These are phyloP conservation scores for Botia almorhae DNA, from an alignment of 2,797 vertebrate genomes.

Conservation along the genomic window DNA sequence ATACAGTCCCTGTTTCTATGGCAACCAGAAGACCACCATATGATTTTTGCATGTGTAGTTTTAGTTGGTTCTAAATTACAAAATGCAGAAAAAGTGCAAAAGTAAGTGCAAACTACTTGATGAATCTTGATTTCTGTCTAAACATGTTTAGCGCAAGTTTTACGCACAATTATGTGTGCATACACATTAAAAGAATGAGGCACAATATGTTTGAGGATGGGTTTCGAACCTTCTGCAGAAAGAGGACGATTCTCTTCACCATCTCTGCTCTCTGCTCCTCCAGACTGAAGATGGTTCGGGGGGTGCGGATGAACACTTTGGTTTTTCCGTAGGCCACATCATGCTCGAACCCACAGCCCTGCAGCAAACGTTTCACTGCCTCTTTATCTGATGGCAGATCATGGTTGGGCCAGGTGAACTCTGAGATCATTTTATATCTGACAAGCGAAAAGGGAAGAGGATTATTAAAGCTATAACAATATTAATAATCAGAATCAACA, in stretches of 20 bases:
- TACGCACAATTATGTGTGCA: no score
- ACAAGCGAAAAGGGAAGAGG: neutral
- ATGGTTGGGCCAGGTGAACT: conserved; percentile 98
- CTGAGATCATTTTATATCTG: conserved; percentile 98
- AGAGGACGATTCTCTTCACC: conserved; percentile 93
- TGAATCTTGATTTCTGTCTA: no score
- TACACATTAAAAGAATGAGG: neutral
- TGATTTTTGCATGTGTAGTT: neutral
- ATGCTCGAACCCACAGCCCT: conserved; percentile 88
- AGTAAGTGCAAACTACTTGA: neutral
- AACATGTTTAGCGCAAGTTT: no score
- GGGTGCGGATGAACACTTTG: conserved; percentile 96
- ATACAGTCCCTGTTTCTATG: neutral
- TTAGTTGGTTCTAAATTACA: neutral
- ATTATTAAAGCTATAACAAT: neutral
- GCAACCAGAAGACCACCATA: neutral
- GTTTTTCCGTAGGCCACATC: conserved; percentile 95
- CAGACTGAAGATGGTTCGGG: conserved; percentile 91
- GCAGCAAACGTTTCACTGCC: conserved; percentile 88
- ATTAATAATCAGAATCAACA: no score
- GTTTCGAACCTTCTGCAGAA: conserved; percentile 92
- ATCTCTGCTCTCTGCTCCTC: conserved; percentile 92
- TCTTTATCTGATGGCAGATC: conserved; percentile 89
- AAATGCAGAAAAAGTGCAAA: neutral
- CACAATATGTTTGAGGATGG: neutral